Percentiles rank a stretch among this genome's conserved stretches.
Conservation (phyloP, 2,797 vertebrate genomes). For the Leuciscus waleckii region DNA sequence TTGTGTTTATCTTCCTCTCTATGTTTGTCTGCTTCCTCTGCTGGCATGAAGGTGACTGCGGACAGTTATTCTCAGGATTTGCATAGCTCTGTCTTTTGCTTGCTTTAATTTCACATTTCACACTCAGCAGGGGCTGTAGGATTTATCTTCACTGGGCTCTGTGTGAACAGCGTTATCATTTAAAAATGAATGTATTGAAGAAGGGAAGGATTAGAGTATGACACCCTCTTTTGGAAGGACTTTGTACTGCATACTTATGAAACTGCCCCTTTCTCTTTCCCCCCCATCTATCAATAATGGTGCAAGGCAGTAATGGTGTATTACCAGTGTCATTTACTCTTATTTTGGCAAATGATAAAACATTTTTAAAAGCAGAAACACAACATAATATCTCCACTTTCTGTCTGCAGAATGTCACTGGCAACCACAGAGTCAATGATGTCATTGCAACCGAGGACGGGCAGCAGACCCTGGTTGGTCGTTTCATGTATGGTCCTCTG, state of each 20-base stretch:
- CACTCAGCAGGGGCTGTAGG: conserved; percentile 60
- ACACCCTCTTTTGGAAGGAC: conserved; percentile 55
- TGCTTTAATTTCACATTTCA: conserved; percentile 63
- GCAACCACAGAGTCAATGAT: conserved; percentile 96
- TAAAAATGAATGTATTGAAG: conserved; percentile 52
- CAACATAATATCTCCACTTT: background rate
- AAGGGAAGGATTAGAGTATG: conserved; percentile 46
- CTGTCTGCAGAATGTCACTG: conserved; percentile 88
- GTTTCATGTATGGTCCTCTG: conserved; percentile 98
- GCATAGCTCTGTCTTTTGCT: conserved; percentile 40
- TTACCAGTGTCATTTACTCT: background rate
- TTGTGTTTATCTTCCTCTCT: conserved; percentile 34
- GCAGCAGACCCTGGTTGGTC: conserved; percentile 90
- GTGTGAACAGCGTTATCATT: conserved; percentile 44
- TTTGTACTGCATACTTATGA: conserved; percentile 31
- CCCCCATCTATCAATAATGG: conserved; percentile 16
- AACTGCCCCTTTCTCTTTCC: background rate
- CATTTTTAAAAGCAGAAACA: background rate
- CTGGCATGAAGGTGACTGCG: conserved; percentile 37
- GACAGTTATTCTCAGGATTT: conserved; percentile 38
- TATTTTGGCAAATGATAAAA: background rate
- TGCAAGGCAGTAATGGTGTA: background rate
- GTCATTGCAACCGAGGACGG: conserved; percentile 92
- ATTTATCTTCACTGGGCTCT: conserved; percentile 58
- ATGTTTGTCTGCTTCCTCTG: conserved; percentile 12